phyloP scores from a whole-genome alignment of 1,140 invertebrate species.

The Stegodyphus dumicola region DNA sequence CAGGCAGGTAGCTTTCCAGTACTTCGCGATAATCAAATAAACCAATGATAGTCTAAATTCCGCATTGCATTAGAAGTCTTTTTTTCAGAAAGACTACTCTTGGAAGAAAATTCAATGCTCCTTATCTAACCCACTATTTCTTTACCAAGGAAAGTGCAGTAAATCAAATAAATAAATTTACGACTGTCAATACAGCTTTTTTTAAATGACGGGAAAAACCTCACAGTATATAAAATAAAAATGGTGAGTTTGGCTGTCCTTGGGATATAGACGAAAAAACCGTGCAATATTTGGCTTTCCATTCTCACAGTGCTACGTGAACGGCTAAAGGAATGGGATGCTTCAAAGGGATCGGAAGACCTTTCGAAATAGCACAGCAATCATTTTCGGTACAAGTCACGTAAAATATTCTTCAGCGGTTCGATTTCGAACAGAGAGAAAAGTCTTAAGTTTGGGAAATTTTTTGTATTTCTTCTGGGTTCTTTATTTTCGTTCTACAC shows the following conservation, averaged over 20 bases:
- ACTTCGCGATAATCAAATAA: too few relatives aligned
- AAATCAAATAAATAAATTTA: constrained; percentile 22
- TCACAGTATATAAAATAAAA: constrained; percentile 13
- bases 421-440: constrained; percentile 7
- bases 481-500: not conserved
- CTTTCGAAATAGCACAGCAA: not conserved
- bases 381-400: constrained; percentile 39
- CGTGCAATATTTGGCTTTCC: too few relatives aligned
- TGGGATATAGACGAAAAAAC: too few relatives aligned
- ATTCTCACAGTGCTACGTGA: too few relatives aligned
- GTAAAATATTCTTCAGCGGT: constrained; percentile 19
- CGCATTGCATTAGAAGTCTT: too few relatives aligned
- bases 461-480: not conserved
- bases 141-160: not conserved
- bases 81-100: too few relatives aligned
- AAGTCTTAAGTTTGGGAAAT: not conserved
- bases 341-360: constrained; percentile 10
- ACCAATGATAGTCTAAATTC: too few relatives aligned
- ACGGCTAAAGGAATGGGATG: not conserved
- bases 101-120: too few relatives aligned
- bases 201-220: not conserved
- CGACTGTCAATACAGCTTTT: not conserved
- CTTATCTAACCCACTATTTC: too few relatives aligned
- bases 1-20: too few relatives aligned
- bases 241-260: not conserved